Base-by-base conservation (phyloP, 2,888 invertebrate species). In the Diabrotica balteata region DNA sequence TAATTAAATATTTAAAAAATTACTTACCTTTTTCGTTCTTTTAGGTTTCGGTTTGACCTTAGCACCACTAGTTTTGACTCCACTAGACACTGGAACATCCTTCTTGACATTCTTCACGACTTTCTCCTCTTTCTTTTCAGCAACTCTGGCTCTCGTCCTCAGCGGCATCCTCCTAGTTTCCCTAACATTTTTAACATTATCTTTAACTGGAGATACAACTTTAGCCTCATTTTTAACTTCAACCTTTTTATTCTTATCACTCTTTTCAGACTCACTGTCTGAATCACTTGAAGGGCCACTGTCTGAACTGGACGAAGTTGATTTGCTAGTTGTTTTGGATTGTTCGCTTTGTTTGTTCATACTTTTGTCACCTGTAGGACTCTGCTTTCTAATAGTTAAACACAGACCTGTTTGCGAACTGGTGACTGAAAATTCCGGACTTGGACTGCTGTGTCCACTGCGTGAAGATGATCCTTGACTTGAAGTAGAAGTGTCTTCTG, bases 401-500 rank as follows among this genome's bases (percentile, higher is more conserved):
- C 89, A 87, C 62, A 89, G 79, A 22, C 88, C 88, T 53, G 89
- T 88, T 80, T 88, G 84, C 5, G 84, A 86, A 68, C 87, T 88
- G 52, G 88, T 89, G 45, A 89, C 89, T 8, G 89, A 89, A 80
- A 89, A 89, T 77, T 88, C 88, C 8, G 84, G 83, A 50, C 83
- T 81, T n/a, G 82, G 80, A 50, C 59, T 62, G 50, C 65, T 68
- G 17, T 57, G 67, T 49, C 52, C 65, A 63, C 82, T 81, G 8
- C 81, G 73, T 17, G 83, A 81, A 17, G 84, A 81, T 7, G 84
- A 82, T 61, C 79, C 83, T 65, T 80, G 79, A 69, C 84, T 84
- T 46, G 84, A 82, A 55, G 81, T 80, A 10, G 84, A 84, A 66
- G 80, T 83, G 72, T 84, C 82, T 49, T 64, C 68, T 6, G 84